phyloP scores from a whole-genome alignment of 1,140 invertebrate genomes.

The Caenorhabditis tropicalis region DNA sequence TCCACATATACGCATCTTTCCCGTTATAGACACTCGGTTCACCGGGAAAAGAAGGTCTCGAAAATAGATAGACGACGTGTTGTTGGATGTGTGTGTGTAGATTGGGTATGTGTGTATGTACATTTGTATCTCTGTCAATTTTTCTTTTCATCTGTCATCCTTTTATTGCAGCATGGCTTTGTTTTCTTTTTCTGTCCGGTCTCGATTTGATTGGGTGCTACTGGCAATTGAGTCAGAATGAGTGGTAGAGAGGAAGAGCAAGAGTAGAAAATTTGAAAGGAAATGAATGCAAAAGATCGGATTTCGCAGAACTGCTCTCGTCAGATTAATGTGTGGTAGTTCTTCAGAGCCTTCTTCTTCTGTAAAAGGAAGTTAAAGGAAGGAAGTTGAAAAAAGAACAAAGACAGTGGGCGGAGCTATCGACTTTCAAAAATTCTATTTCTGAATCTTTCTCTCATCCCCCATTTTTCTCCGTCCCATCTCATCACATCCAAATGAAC shows the following conservation, averaged over 20 bases:
- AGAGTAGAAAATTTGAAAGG: conserved; percentile 30
- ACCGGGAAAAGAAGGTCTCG: conserved; percentile 2
- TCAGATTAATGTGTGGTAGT: background rate
- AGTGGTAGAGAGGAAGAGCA: background rate
- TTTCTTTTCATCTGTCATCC: conserved; percentile 27
- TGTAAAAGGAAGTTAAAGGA: background rate
- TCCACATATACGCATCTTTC: background rate
- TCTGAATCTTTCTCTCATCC: background rate
- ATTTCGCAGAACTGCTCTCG: background rate
- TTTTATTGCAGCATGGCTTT: background rate
- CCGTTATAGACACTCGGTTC: conserved; percentile 4
- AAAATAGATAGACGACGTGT: background rate
- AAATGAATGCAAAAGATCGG: conserved; percentile 28
- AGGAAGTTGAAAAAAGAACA: background rate
- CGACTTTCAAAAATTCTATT: conserved; percentile 28
- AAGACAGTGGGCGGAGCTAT: conserved; percentile 14
- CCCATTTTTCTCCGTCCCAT: background rate
- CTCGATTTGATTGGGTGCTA: background rate
- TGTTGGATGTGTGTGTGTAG: background rate
- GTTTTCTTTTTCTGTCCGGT: too few species aligned
- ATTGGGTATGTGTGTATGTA: background rate
- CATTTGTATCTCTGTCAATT: conserved; percentile 41
- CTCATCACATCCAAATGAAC: background rate
- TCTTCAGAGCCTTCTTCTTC: background rate
- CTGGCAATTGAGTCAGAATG: conserved; percentile 32